Evolutionary conservation across 1,140 invertebrate genomes (phyloP), one percentile per base, ranked within the genome.

Genomic region (Pseudomyrmex dendroicus): DNA sequence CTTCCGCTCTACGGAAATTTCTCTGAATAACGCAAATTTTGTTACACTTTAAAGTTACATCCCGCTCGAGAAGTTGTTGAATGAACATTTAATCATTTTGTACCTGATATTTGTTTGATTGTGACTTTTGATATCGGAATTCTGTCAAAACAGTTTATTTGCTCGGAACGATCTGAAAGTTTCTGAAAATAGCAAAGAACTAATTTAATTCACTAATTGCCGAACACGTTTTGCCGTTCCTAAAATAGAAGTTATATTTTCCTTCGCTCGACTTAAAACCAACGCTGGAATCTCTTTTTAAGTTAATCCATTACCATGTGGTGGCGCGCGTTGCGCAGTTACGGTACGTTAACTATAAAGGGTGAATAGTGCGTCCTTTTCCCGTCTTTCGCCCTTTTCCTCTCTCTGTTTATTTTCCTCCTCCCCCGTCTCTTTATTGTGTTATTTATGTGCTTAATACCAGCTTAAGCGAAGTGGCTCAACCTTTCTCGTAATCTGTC

Each of bases 361-460:
- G 48, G 57, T 63, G 46, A 63, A 61, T 48, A 25, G 59, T 76
- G 80, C 57, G 52, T 73, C 52, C 62, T 72, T 57, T 66, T 63
- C 25, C 73, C 66, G 59, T 85, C 80, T 80, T 78, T 90, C 86
- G 88, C 86, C 88, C 87, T 89, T 89, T 89, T 78, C 59, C 89
- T 86, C 88, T 89, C 89, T 78, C 62, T 70, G 46, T 77, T 48
- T 83, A 17, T 86, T 83, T 64, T 72, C 76, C 64, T 85, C 57
- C 57, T 68, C 77, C 73, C 52, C 44, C 57, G 25, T 82, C 84
- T 84, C 78, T 88, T 85, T 89, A 85, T 88, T 84, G 83, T 87
- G 87, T 90, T 89, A 90, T 90, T 91, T 90, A 91, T 90, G 88
- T 88, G 91, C 84, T 92, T 91, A 91, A 92, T 92, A 90, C 91